Base-by-base conservation (phyloP, 1,140 invertebrate species). In the Philotrypesis tridentata region DNA sequence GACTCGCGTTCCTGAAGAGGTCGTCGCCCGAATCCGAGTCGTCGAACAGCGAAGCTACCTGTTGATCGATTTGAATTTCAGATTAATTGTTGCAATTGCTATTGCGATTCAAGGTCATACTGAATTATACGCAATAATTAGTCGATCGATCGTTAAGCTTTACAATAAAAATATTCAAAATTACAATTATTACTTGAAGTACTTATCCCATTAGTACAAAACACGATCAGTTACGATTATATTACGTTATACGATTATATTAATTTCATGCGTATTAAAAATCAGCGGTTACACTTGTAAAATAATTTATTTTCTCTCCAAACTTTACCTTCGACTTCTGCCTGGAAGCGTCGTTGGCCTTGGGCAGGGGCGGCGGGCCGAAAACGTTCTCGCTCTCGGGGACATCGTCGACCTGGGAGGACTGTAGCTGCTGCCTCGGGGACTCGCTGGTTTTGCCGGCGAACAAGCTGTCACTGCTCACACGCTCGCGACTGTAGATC, bases 21-120 rank as follows among this genome's bases (percentile, higher is more conserved):
- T 90, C 89, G 71, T 90, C 89, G 17, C 85, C 87, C 33, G 89
- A 89, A 77, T 89, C 89, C 2, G 88, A 90, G 23, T 90, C 89
- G 67, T 90, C 89, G 79, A 90, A 90, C 21, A 89, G 72, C 12
- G 86, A 89, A 7, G 68, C 40, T 82, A 79, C 72, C 89, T 89
- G 2, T 29, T 61, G 55, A 25, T 21, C 21, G 23, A 65, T 29
- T 37, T 55, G 4, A 55, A 5, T n/a, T n/a, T n/a, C n/a, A n/a
- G n/a, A n/a, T n/a, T n/a, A n/a, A n/a, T n/a, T n/a, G n/a, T n/a
- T n/a, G n/a, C n/a, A n/a, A n/a, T n/a, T n/a, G n/a, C n/a, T n/a
- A n/a, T n/a, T n/a, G n/a, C n/a, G n/a, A n/a, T n/a, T n/a, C n/a
- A n/a, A n/a, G n/a, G n/a, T n/a, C n/a, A n/a, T n/a, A n/a, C n/a